These are phyloP conservation scores for Geothlypis trichas DNA, from an alignment of 2,113 vertebrate species.

Conservation along the genomic window DNA sequence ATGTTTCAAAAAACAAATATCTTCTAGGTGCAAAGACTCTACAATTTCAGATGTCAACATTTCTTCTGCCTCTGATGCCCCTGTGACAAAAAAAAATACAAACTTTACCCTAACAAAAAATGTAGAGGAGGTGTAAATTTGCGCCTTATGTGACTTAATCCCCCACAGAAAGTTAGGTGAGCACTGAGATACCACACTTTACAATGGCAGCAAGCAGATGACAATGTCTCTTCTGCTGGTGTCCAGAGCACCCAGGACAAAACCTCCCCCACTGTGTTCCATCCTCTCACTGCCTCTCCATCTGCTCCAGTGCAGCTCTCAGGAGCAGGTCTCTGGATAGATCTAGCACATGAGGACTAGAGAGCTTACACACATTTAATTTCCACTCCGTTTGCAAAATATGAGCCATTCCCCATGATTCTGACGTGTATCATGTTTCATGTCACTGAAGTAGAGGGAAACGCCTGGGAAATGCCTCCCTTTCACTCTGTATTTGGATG, in stretches of 20 bases:
- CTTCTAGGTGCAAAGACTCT: not conserved
- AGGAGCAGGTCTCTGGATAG: not conserved
- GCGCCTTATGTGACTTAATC: not conserved
- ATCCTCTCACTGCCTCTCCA: not conserved
- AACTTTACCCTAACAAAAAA: rapidly evolving
- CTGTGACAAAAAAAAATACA: too few species aligned
- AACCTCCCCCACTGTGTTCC: not conserved
- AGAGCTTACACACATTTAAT: not conserved
- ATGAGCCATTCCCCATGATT: not conserved
- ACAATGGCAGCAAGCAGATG: rapidly evolving
- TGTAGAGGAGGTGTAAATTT: not conserved
- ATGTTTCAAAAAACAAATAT: not conserved
- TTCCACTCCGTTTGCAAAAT: not conserved
- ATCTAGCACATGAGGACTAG: not conserved
- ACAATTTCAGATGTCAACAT: not conserved
- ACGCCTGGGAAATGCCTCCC: not conserved
- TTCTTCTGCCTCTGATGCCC: not conserved
- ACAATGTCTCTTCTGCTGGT: not conserved
- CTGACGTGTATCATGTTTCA: not conserved
- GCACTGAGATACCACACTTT: too few species aligned
- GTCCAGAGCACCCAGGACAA: rapidly evolving
- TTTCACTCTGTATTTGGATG: not conserved
- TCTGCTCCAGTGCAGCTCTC: not conserved
- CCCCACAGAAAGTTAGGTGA: rapidly evolving
- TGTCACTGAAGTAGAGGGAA: not conserved